These are phyloP conservation scores for Silurus lanzhouensis DNA, from an alignment of 2,797 vertebrate species.

Conservation along the genomic window DNA sequence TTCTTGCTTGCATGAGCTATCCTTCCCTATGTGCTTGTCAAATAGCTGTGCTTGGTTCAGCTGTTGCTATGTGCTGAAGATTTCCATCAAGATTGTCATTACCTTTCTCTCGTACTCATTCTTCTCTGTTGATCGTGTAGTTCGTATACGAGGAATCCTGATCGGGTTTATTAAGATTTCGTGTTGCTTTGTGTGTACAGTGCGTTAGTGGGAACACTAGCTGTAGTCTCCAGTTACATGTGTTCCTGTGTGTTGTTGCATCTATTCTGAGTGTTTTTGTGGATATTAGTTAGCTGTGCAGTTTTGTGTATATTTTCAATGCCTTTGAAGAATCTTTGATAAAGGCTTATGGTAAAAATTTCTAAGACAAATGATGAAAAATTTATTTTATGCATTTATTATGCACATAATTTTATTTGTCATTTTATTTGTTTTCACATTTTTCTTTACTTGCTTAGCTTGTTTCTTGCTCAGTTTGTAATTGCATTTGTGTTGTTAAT, in stretches of 20 bases:
- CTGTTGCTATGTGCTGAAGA: constrained; percentile 42
- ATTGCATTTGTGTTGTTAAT: neutral
- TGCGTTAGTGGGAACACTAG: neutral
- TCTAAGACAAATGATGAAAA: neutral
- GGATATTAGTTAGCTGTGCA: neutral
- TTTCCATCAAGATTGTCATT: constrained; percentile 36
- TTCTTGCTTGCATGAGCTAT: constrained; percentile 40
- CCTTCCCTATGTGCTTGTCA: constrained; percentile 15
- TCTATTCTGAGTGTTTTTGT: neutral
- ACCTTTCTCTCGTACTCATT: constrained; percentile 1
- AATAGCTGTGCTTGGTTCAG: constrained; percentile 25
- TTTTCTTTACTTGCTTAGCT: neutral
- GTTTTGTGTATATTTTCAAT: neutral
- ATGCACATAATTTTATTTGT: neutral
- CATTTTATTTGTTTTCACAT: too few relatives aligned
- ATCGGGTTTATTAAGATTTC: neutral
- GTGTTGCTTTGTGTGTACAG: neutral
- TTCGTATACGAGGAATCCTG: neutral
- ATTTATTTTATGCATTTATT: neutral
- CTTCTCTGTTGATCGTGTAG: neutral
- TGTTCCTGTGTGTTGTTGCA: neutral
- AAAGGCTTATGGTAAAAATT: neutral
- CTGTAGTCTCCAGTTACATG: neutral
- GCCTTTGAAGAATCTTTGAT: neutral
- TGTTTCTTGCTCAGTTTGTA: neutral